Evolutionary conservation across 23 tunicate genomes (phyloP).

Genomic region (Trididemnum clinides): DNA sequence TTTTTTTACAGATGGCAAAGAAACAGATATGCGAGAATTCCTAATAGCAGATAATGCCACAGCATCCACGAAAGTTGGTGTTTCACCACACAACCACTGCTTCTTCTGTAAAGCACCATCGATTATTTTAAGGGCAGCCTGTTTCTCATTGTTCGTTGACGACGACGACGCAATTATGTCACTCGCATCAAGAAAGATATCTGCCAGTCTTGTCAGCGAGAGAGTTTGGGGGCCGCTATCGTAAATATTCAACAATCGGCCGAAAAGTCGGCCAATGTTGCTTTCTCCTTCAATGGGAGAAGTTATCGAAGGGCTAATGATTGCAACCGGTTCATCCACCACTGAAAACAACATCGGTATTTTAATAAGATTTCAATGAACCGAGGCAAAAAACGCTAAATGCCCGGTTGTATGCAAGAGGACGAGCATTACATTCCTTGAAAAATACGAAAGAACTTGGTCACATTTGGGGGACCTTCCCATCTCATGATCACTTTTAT

Average conservation of each 20-base stretch:
- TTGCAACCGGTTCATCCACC: slow-evolving; percentile 5
- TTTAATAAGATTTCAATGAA: not conserved
- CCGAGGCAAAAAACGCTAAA: no score
- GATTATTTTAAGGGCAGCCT: not conserved
- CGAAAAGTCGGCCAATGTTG: slow-evolving; percentile 42
- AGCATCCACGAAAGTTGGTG: slow-evolving; percentile 13
- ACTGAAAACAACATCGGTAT: not conserved
- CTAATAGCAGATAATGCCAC: not conserved
- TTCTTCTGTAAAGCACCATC: not conserved
- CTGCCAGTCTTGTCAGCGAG: not conserved
- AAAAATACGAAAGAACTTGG: no score
- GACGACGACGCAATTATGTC: not conserved
- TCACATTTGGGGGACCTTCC: no score
- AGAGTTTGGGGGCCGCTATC: not conserved
- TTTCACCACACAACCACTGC: slow-evolving; percentile 1
- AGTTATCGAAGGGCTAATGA: not conserved
- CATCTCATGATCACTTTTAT: no score
- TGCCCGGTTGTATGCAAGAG: no score
- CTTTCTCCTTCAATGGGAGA: slow-evolving; percentile 25
- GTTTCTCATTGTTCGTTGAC: not conserved
- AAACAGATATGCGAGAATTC: no score
- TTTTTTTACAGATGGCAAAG: no score
- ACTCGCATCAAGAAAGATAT: slow-evolving; percentile 33
- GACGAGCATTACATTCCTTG: no score
- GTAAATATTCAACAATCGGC: slow-evolving; percentile 22